Base-by-base conservation (phyloP, 2,797 vertebrate genomes). In the Periophthalmus magnuspinnatus region DNA sequence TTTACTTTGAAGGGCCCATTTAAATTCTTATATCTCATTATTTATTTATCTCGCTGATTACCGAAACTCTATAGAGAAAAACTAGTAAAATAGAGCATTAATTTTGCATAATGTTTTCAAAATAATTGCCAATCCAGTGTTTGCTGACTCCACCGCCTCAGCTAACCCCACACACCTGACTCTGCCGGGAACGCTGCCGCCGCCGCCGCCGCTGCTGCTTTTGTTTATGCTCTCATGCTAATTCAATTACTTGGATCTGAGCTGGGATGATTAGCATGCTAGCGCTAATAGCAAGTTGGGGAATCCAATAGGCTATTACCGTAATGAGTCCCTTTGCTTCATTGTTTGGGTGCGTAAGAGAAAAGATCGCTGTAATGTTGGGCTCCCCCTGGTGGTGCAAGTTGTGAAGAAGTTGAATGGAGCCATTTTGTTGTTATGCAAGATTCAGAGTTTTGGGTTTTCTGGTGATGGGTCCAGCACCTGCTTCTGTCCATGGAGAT, bases 171-270 rank as follows among this genome's bases (percentile, higher is more conserved):
- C 77, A 54, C 74, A 66, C 72, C 69, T 36, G 47, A 76, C 52
- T 69, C 32, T 77, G 68, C 63, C 0, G 55, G 68, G 50, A 75
- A 34, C 3, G 28, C 56, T 28, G 14, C 56, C 5, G 10, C 11
- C 11, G 5, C 10, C n/a, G 10, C 11, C 5, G 5, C 28, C 65
- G 71, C 68, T 62, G 79, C 69, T 75, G 79, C 75, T 85, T 75
- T 75, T 88, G 84, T 88, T 87, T 80, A 84, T 76, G 67, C 74
- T 65, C 70, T 87, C 60, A 60, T 85, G 72, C 79, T 87, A 91
- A 91, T 91, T 89, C 74, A 87, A 88, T 91, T 83, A 82, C 81
- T 81, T 70, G 60, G 78, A 87, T 86, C 47, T 80, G 80, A 83
- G 80, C 75, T 72, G 68, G 72, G 82, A 61, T 83, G 83, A 87